A percentile compares a stretch with the other conserved stretches of the same genome.
These are phyloP conservation scores for Balaeniceps rex DNA, from an alignment of 2,113 vertebrate genomes.

Conservation along the genomic window DNA sequence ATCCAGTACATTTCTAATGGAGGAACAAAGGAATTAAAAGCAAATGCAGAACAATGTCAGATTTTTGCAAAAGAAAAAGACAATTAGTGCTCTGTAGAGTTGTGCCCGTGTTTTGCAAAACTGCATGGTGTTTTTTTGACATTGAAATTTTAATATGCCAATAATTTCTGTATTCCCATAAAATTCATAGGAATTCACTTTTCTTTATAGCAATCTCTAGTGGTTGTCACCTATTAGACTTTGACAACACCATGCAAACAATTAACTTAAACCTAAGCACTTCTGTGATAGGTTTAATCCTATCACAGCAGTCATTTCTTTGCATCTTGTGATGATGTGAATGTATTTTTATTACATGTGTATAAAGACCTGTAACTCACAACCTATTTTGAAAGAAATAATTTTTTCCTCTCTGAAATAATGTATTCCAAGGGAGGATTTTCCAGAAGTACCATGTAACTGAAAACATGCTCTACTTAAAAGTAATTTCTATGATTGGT, in stretches of 20 bases:
- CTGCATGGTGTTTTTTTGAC: background rate
- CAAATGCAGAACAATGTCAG: background rate
- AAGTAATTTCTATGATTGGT: background rate
- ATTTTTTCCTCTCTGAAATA: background rate
- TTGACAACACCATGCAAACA: background rate
- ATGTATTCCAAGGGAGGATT: background rate
- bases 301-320: background rate
- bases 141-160: background rate
- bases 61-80: background rate
- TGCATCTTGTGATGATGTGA: background rate
- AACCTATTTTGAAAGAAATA: background rate
- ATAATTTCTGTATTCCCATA: background rate
- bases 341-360: background rate
- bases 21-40: constrained; percentile 1
- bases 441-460: background rate
- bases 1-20: background rate
- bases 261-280: background rate
- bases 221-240: background rate
- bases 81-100: background rate
- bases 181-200: background rate
- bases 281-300: background rate
- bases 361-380: background rate
- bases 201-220: background rate
- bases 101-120: background rate
- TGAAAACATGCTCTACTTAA: background rate